phyloP scores from a whole-genome alignment of 2,888 invertebrate genomes.

The Leptinotarsa tumamoca region DNA sequence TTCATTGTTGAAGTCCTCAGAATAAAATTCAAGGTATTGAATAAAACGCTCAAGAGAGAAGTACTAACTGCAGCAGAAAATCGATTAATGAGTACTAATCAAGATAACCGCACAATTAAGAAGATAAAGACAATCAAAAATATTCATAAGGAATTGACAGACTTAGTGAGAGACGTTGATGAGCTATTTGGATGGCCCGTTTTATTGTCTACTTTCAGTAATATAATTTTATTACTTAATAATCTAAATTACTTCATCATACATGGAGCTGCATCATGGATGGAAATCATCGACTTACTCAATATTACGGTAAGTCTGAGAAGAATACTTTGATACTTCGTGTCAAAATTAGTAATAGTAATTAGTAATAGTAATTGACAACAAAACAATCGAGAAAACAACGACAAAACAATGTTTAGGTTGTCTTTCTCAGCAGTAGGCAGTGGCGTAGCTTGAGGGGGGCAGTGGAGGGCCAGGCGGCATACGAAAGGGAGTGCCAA shows the following conservation, averaged over 20 bases:
- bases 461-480: too few relatives aligned
- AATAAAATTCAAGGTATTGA: not conserved
- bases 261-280: not conserved
- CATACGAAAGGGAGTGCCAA: too few relatives aligned
- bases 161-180: constrained; percentile 24
- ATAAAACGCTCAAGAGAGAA: not conserved
- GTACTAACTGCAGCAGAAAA: constrained; percentile 1
- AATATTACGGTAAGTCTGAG: constrained; percentile 22
- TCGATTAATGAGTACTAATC: not conserved
- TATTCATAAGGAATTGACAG: constrained; percentile 19
- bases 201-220: not conserved
- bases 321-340: too few relatives aligned
- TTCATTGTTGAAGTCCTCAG: not conserved
- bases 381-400: too few relatives aligned
- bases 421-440: too few relatives aligned
- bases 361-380: too few relatives aligned
- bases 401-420: too few relatives aligned
- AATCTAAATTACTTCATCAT: constrained; percentile 25
- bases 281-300: constrained; percentile 22
- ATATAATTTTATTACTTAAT: constrained; percentile 9
- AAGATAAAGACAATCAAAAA: constrained; percentile 15
- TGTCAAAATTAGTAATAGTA: too few relatives aligned
- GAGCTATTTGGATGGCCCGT: constrained; percentile 29
- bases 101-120: not conserved
- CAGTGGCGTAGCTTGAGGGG: too few relatives aligned